phyloP scores from a whole-genome alignment of 2,797 vertebrate genomes.

The Sebastes aleutianus region DNA sequence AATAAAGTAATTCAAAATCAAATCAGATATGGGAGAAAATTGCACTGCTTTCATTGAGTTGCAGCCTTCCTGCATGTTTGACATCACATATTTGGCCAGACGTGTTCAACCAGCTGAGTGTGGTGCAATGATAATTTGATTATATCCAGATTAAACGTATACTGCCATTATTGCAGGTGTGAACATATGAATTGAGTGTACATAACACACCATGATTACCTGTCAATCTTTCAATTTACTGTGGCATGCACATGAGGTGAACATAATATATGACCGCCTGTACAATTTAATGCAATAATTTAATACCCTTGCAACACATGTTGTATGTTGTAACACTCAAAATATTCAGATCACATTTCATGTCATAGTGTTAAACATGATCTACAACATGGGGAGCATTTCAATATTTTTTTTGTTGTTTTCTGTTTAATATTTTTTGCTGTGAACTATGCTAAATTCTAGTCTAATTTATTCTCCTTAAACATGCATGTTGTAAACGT shows the following conservation, averaged over 20 bases:
- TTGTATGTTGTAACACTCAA: neutral
- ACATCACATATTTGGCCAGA: neutral
- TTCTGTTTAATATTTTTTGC: neutral
- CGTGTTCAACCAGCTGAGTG: neutral
- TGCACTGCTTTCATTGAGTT: too few species aligned
- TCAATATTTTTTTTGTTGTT: neutral
- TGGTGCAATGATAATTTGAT: conserved; percentile 20
- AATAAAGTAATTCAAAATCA: too few species aligned
- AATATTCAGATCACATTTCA: neutral
- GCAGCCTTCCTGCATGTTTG: too few species aligned
- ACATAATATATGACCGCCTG: conserved; percentile 7
- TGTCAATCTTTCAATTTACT: conserved; percentile 31
- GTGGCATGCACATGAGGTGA: neutral
- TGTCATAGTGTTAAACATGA: neutral
- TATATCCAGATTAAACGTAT: conserved; percentile 13
- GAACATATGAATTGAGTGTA: conserved; percentile 2
- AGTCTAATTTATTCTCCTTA: neutral
- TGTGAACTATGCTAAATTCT: neutral
- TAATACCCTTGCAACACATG: neutral
- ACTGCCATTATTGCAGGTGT: conserved; percentile 18
- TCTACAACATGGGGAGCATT: neutral
- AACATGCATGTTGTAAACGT: neutral
- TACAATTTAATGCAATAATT: neutral
- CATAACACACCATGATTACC: conserved; percentile 13
- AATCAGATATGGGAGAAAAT: too few species aligned